A percentile compares a stretch with the other conserved stretches of the same genome.
Conservation (phyloP, 2,113 vertebrate genomes). For the Sterrhoptilus dennistouni region DNA sequence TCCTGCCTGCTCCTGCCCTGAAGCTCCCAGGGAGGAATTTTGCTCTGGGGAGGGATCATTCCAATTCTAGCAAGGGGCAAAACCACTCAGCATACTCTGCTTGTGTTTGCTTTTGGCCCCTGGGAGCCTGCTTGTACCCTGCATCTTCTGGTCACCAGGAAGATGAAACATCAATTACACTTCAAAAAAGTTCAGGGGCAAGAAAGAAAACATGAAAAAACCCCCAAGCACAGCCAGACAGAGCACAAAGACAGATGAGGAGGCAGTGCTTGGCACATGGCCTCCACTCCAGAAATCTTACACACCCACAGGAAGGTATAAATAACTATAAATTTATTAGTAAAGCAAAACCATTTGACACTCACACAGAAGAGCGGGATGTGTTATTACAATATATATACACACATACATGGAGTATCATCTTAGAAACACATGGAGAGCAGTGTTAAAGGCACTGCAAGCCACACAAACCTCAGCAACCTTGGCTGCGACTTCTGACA, state of each 20-base stretch:
- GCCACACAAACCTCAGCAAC: slow-evolving; percentile 30
- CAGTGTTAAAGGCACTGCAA: slow-evolving; percentile 65
- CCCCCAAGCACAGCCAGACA: neutral
- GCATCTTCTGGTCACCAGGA: neutral
- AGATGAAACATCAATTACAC: neutral
- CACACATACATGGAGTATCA: slow-evolving; percentile 29
- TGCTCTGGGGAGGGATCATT: neutral
- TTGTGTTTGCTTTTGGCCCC: neutral
- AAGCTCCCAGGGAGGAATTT: neutral
- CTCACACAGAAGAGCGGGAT: slow-evolving; percentile 53
- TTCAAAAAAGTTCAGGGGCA: neutral
- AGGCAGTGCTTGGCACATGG: neutral
- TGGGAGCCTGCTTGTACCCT: accelerated
- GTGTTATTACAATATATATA: slow-evolving; percentile 64
- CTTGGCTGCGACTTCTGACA: neutral
- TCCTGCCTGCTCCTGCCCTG: neutral
- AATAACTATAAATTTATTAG: slow-evolving; percentile 73
- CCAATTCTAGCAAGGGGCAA: neutral
- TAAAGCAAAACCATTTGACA: slow-evolving; percentile 66
- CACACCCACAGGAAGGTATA: slow-evolving; percentile 38
- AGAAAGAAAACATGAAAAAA: neutral
- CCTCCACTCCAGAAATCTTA: neutral
- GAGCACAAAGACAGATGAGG: neutral
- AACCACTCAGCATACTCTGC: neutral
- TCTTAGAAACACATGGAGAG: slow-evolving; percentile 48